Base-by-base conservation (phyloP, 2,888 invertebrate species). In the Tetragonisca angustula region DNA sequence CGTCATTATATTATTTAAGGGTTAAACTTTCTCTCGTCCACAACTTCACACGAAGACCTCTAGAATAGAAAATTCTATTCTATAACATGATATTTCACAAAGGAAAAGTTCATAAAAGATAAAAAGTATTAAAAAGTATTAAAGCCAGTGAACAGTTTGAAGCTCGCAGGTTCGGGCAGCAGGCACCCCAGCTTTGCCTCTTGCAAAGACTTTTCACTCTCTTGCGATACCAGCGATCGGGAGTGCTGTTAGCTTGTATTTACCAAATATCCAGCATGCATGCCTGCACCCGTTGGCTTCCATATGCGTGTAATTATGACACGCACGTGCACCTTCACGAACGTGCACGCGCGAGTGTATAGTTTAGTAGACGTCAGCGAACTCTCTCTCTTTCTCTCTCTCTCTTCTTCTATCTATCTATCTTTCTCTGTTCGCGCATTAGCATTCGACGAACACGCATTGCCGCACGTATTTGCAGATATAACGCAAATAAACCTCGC, bases 381-480 rank as follows among this genome's bases (percentile, higher is more conserved):
- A 19, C 62, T 69, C 50, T 36, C 17, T 56, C 21, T 4, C 36
- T 11, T 36, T 27, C 21, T 69, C 21, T 72, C 43, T 56, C 52
- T 62, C 70, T 62, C 69, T 76, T 49, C 67, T 24, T 61, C 21
- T 6, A 24, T 65, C 24, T 21, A 52, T 36, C 56, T 11, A n/a
- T 69, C 59, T 74, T 61, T 64, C 43, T 71, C 54, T 61, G 36
- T 74, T 61, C 5, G 27, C 70, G 83, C 88, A 92, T 93, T 92
- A 90, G 90, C 89, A 91, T 92, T 90, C 90, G 84, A 79, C 87
- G 82, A 79, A 87, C 89, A 90, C 87, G 89, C 90, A 92, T 90
- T 89, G 90, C 88, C 83, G 83, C 90, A 88, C 89, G 88, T 92
- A 91, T 93, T 92, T 91, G 91, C 92, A 86, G 90, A 91, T 90